Base-by-base conservation (phyloP, 2,888 invertebrate species). In the Drosophila limbata region DNA sequence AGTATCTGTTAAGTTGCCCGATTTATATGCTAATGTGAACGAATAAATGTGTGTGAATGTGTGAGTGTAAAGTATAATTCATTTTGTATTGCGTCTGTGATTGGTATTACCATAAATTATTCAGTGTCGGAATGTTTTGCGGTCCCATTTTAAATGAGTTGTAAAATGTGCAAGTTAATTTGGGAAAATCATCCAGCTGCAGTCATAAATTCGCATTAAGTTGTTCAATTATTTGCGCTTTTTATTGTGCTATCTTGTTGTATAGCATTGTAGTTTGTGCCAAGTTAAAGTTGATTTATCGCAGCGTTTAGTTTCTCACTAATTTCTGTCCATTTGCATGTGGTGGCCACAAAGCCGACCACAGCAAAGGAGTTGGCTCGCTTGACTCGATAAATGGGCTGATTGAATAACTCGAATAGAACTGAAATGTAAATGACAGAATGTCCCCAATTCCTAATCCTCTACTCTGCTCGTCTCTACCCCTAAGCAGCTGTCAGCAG, bases 201-300 rank as follows among this genome's bases (percentile, higher is more conserved):
- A 75, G 67, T 69, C 63, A 84, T 84, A 84, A 84, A 84, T 84
- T 82, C 72, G 80, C 66, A 84, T 84, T 84, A 87, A 76, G 56
- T 70, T 75, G 69, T 66, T 61, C 68, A 72, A 73, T 73, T 69
- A 77, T 86, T 80, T 65, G 69, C 66, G 45, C 33, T 44, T 19
- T 40, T 52, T 44, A 48, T 11, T 50, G 44, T 17, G 69, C 40
- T 66, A 66, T 57, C 67, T n/a, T 2, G 1, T 9, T 3, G 1
- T 4, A 39, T 39, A 28, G 13, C 8, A 52, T 52, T 42, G 40
- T 17, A 52, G 9, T n/a, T 17, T 50, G 33, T 15, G 35, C 19
- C 45, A 39, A 44, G 65, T 55, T 63, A 44, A 63, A 35, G 45
- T 62, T 70, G 69, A 77, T 77, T 77, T 69, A 77, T 77, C 35